Conservation (phyloP, 2,113 vertebrate genomes). For the Microtus ochrogaster region DNA sequence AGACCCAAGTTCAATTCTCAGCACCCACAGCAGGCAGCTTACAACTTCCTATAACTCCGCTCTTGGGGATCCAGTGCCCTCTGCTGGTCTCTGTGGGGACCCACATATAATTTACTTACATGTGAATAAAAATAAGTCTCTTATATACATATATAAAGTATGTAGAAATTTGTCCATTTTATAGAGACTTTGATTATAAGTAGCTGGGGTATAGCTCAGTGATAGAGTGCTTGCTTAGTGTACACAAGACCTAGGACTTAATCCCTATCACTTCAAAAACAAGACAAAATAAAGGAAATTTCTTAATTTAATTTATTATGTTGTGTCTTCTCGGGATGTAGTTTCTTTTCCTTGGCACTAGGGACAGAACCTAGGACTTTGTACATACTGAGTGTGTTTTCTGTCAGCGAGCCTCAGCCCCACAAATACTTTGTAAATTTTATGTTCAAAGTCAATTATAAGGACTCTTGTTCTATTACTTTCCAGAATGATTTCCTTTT, state of each 20-base stretch:
- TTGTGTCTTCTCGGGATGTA: not conserved
- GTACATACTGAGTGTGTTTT: not conserved
- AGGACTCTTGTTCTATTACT: not conserved
- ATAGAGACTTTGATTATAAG: not conserved
- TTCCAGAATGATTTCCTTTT: not conserved
- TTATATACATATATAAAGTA: not conserved
- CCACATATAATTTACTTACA: not conserved
- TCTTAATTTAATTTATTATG: not conserved
- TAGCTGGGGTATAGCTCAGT: not conserved
- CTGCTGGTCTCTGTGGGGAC: not conserved
- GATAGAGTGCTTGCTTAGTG: not conserved
- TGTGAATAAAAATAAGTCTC: not conserved
- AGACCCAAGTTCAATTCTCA: not conserved
- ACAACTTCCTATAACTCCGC: not conserved
- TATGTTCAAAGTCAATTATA: not conserved
- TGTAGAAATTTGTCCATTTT: not conserved
- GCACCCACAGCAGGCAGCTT: no score
- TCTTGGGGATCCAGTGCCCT: not conserved
- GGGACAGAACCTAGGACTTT: not conserved
- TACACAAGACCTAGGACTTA: not conserved
- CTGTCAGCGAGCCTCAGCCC: not conserved
- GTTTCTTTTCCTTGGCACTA: not conserved
- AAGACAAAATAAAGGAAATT: not conserved
- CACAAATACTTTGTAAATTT: not conserved
- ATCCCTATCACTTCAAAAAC: not conserved